These are phyloP conservation scores for Chanos chanos DNA, from an alignment of 2,797 vertebrate species.

Conservation along the genomic window DNA sequence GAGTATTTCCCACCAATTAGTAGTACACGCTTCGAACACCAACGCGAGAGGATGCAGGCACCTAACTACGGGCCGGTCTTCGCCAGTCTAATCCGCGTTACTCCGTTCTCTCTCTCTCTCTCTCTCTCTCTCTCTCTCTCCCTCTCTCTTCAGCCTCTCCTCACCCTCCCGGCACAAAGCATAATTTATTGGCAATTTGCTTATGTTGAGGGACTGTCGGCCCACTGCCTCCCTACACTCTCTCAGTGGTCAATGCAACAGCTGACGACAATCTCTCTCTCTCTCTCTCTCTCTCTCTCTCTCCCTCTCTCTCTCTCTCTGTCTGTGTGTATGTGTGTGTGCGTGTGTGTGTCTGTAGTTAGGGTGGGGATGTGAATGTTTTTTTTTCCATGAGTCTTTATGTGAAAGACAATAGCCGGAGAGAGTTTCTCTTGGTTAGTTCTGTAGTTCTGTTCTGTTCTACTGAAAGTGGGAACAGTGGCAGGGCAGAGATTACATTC, in stretches of 20 bases:
- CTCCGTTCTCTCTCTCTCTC: conserved; percentile 13
- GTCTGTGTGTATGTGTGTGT: not conserved
- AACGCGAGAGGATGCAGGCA: conserved; percentile 5
- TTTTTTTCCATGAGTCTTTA: not conserved
- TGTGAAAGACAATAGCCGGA: not conserved
- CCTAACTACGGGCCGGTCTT: conserved; percentile 15
- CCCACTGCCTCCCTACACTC: conserved; percentile 29
- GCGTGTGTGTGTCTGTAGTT: not conserved
- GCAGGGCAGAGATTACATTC: not conserved
- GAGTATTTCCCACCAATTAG: conserved; percentile 16
- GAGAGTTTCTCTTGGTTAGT: not conserved
- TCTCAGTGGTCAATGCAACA: conserved; percentile 36
- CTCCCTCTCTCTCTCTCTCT: not conserved
- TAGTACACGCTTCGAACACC: conserved; percentile 13
- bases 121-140: conserved; percentile 9
- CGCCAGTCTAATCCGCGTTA: conserved; percentile 15
- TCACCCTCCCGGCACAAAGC: conserved; percentile 38
- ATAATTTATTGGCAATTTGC: conserved; percentile 52
- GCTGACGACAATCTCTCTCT: not conserved
- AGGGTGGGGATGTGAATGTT: not conserved
- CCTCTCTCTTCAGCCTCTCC: conserved; percentile 15
- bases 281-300: not conserved
- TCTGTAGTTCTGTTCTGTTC: not conserved
- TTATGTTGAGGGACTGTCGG: conserved; percentile 42
- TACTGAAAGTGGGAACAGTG: not conserved